These are phyloP conservation scores for Octodonta nipae DNA, from an alignment of 2,888 invertebrate genomes.

Conservation along the genomic window DNA sequence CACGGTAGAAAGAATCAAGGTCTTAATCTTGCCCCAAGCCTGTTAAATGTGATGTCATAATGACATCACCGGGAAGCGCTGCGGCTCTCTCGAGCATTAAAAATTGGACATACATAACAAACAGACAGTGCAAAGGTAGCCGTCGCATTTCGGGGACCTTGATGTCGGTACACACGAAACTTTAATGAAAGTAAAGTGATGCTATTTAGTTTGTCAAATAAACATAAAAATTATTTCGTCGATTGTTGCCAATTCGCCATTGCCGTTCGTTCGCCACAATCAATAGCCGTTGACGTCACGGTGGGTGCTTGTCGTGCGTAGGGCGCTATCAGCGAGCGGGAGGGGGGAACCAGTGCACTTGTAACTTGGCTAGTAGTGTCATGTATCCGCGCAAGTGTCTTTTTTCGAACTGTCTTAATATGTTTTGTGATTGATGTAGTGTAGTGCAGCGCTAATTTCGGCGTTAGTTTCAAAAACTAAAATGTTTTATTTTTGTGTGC, in stretches of 20 bases:
- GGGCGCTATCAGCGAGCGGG: conserved; percentile 34
- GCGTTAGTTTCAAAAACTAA: conserved; percentile 27
- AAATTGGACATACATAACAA: conserved; percentile 9
- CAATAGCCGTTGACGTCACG: conserved; percentile 37
- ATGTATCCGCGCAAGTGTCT: conserved; percentile 37
- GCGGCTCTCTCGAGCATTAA: conserved; percentile 20
- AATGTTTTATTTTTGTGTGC: conserved; percentile 6
- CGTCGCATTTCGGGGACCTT: conserved; percentile 3
- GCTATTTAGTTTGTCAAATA: conserved; percentile 3
- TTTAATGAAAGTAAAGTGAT: no score
- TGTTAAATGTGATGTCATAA: conserved; percentile 39
- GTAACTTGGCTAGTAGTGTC: conserved; percentile 39
- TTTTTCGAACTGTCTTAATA: conserved; percentile 31
- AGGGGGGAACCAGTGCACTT: conserved; percentile 36
- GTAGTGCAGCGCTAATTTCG: conserved; percentile 31
- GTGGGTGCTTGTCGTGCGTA: conserved; percentile 23
- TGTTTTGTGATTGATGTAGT: conserved; percentile 34
- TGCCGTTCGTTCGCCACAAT: conserved; percentile 31
- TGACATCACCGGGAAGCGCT: conserved; percentile 40
- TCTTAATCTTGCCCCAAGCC: conserved; percentile 31
- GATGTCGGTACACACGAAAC: no score
- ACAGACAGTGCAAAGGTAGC: conserved; percentile 8
- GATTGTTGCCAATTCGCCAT: conserved; percentile 25
- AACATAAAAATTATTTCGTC: conserved; percentile 2
- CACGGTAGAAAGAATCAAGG: conserved; percentile 29